These are phyloP conservation scores for Rostratula benghalensis DNA, from an alignment of 2,113 vertebrate genomes.

Conservation along the genomic window DNA sequence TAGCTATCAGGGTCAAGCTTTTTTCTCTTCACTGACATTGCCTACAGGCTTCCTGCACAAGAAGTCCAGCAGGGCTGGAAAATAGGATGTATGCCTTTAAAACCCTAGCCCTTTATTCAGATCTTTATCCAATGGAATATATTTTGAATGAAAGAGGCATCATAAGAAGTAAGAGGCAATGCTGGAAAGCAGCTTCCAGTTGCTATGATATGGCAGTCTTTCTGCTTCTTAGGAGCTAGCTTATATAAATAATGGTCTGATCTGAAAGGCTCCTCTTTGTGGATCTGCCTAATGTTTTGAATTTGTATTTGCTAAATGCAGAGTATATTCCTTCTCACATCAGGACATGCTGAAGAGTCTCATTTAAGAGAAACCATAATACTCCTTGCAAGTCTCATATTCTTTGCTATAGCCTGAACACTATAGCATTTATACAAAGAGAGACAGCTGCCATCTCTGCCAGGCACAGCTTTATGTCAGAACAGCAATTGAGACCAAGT, in stretches of 20 bases:
- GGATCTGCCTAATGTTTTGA: neutral
- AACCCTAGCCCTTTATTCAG: neutral
- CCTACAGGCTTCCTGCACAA: neutral
- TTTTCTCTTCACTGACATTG: neutral
- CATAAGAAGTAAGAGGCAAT: neutral
- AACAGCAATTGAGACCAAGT: neutral
- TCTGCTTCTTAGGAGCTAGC: neutral
- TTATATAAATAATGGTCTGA: neutral
- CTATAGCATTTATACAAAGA: constrained; percentile 2
- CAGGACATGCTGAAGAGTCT: neutral
- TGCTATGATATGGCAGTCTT: neutral
- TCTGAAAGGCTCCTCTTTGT: neutral
- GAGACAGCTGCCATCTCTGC: neutral
- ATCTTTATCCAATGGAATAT: neutral
- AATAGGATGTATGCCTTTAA: neutral
- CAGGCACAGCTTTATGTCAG: constrained; percentile 28
- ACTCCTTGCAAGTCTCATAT: neutral
- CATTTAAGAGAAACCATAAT: neutral
- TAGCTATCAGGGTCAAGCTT: neutral
- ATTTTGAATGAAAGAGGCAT: neutral
- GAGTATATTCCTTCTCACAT: neutral
- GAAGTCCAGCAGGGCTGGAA: neutral
- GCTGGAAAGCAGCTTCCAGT: constrained; percentile 7
- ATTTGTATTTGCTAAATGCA: neutral
- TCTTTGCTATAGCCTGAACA: constrained; percentile 11